A percentile compares a stretch with the other conserved stretches of the same genome.
phyloP scores from a whole-genome alignment of 2,113 vertebrate species.

The Circaetus gallicus region DNA sequence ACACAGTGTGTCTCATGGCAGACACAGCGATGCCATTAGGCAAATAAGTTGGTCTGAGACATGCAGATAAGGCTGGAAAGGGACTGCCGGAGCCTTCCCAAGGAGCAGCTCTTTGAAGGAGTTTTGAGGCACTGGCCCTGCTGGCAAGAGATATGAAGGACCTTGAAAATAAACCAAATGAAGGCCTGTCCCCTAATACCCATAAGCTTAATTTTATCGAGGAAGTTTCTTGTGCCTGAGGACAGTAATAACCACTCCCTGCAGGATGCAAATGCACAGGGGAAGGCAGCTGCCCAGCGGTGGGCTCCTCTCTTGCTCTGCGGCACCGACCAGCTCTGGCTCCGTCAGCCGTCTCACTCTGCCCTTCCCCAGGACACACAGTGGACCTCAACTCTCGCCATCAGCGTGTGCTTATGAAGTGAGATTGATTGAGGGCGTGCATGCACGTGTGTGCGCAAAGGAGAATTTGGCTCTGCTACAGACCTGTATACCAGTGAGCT shows the following conservation, averaged over 20 bases:
- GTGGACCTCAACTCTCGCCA: accelerated
- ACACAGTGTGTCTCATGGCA: background rate
- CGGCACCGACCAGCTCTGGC: background rate
- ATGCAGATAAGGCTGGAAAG: conserved; percentile 39
- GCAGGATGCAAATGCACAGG: background rate
- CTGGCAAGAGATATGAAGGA: conserved; percentile 31
- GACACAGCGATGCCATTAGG: conserved; percentile 9
- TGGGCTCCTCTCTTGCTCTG: background rate
- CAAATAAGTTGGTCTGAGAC: conserved; percentile 51
- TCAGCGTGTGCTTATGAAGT: accelerated
- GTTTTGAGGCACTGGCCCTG: conserved; percentile 16
- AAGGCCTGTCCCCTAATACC: background rate
- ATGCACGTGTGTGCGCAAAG: accelerated
- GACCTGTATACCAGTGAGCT: accelerated
- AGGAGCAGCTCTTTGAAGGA: conserved; percentile 50
- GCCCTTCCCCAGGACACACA: background rate
- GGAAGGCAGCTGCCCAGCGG: background rate
- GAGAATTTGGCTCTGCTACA: background rate
- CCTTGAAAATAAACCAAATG: conserved; percentile 45
- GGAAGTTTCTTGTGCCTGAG: background rate
- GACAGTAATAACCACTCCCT: background rate
- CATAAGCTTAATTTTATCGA: background rate
- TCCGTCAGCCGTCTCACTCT: accelerated
- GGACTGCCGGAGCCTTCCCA: conserved; percentile 4
- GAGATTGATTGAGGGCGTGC: accelerated